Base-by-base conservation (phyloP, 2,797 vertebrate species). In the Poecilia velifera region DNA sequence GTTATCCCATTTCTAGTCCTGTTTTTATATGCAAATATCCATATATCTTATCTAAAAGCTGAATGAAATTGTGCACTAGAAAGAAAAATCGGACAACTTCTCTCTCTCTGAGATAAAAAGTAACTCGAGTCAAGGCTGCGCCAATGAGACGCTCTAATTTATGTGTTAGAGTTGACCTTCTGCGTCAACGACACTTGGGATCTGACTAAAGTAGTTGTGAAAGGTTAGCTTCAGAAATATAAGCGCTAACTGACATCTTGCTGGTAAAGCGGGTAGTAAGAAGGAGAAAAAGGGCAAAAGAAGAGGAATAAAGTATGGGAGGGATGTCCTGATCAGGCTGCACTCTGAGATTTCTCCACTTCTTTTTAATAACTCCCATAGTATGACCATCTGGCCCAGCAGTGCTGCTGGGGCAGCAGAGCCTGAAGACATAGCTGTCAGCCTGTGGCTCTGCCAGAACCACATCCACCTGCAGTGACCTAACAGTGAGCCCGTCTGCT, bases 401-500 rank as follows among this genome's bases (percentile, higher is more conserved):
- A 49, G 53, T 59, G 31, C 78, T 36, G 77, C 72, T 46, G 82
- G 84, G 59, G 68, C 45, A 8, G 73, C 2, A 12, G 45, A 59
- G 73, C 79, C 81, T 62, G 73, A 81, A 73, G 72, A 82, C 74
- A n/a, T 73, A 80, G 39, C 81, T 45, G 87, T 81, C 83, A 82
- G 81, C 80, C 72, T 47, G 73, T 49, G 70, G 6, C 70, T 66
- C 84, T 82, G 87, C 82, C 88, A 89, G 86, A 86, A 87, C 81
- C 83, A 64, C 51, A 4, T 86, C 84, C 84, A 82, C 79, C 89
- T 84, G 84, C 80, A 59, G 89, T 76, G 85, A 87, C 85, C 89
- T 83, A 82, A 91, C 87, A 85, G 80, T 81, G 82, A 6, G 20
- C 57, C 86, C 73, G 80, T 89, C 90, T 91, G 86, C 89, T 83